Conservation (phyloP, 2,797 vertebrate genomes). For the Coregonus sp. region DNA sequence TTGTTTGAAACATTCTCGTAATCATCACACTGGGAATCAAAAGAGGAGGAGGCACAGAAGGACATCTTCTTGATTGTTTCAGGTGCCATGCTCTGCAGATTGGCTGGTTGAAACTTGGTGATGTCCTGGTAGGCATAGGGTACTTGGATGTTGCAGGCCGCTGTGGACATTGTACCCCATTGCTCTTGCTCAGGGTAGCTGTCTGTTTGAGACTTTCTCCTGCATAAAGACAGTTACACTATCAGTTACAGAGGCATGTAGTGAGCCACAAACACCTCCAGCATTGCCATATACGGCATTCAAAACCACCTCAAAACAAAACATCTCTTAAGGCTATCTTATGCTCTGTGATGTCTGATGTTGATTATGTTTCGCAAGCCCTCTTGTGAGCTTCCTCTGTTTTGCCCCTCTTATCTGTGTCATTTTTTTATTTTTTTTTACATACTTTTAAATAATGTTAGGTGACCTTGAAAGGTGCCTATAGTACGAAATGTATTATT, state of each 20-base stretch:
- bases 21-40: constrained; percentile 68
- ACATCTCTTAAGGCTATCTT: not conserved
- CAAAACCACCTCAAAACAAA: not conserved
- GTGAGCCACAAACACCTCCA: not conserved
- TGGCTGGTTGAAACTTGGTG: constrained; percentile 75
- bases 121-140: constrained; percentile 79
- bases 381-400: not conserved
- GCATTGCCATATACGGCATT: not conserved
- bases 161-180: constrained; percentile 65
- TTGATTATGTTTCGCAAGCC: not conserved
- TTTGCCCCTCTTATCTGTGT: not conserved
- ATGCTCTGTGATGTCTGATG: not conserved
- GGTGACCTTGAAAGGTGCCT: not conserved
- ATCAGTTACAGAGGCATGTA: not conserved
- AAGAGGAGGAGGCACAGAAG: constrained; percentile 53
- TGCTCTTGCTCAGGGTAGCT: constrained; percentile 60
- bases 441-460: not conserved
- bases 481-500: not conserved
- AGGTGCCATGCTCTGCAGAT: constrained; percentile 75
- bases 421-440: not conserved
- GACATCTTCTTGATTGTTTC: constrained; percentile 71
- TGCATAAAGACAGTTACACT: constrained; percentile 45
- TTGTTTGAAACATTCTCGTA: constrained; percentile 75
- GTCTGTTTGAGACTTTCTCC: constrained; percentile 74
- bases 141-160: constrained; percentile 72